Percentiles rank a stretch among this genome's conserved stretches.
These are phyloP conservation scores for Distichodus sexfasciatus DNA, from an alignment of 2,797 vertebrate species.

Conservation along the genomic window DNA sequence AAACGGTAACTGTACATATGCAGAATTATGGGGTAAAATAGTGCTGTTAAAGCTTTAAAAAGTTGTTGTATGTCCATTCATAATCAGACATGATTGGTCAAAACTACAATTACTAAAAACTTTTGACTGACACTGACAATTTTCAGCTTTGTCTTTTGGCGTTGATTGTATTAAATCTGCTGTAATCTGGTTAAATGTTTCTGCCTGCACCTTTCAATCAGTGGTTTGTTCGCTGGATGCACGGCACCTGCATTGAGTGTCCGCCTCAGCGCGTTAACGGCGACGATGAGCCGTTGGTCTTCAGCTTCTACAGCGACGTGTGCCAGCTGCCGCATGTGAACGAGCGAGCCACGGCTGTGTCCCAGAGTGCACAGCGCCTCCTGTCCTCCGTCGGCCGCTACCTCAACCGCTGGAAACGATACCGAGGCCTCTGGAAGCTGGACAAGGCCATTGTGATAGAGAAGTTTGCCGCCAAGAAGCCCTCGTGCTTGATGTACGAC, in stretches of 20 bases:
- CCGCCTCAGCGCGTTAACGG: conserved; percentile 73
- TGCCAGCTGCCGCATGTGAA: conserved; percentile 77
- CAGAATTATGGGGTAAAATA: no score
- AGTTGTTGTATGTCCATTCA: no score
- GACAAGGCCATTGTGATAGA: conserved; percentile 82
- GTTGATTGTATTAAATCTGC: neutral
- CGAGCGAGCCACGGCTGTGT: conserved; percentile 74
- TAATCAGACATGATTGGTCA: no score
- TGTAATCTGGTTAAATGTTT: conserved; percentile 1
- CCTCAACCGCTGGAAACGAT: conserved; percentile 83
- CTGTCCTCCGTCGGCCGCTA: conserved; percentile 73
- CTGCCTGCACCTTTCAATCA: conserved; percentile 52
- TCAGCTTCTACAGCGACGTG: conserved; percentile 84
- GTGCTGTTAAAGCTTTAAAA: no score
- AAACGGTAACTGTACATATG: no score
- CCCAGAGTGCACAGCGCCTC: conserved; percentile 78
- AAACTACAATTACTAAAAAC: no score
- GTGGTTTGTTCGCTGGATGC: conserved; percentile 92
- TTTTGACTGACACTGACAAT: no score
- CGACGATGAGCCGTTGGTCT: conserved; percentile 72
- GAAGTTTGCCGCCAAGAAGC: conserved; percentile 82
- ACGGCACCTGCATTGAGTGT: conserved; percentile 86
- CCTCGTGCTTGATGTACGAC: conserved; percentile 81
- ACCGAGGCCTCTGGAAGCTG: conserved; percentile 83
- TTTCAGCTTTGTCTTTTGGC: no score